Evolutionary conservation across 2,113 vertebrate genomes (phyloP), one percentile per base, ranked within the genome.

Genomic region (Dasypus novemcinctus): DNA sequence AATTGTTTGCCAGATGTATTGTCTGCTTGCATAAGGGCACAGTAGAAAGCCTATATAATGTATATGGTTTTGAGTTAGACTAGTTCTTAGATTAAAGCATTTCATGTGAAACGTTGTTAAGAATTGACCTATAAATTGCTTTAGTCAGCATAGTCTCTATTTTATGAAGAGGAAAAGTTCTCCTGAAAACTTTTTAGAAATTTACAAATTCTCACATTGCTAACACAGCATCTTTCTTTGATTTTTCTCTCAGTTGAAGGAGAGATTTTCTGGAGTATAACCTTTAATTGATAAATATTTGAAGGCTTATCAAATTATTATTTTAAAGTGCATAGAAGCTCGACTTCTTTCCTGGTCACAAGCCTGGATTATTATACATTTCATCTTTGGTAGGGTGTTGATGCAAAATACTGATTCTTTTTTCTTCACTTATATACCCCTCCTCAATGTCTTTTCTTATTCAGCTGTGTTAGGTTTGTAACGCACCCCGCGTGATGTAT

Each of bases 141-240:
- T 94, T 92, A 23, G 8, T 59, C 84, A 86, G 33, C 38, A 64
- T 96, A 49, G 43, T 31, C 17, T 57, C 38, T 63, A 17, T 87
- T 84, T 75, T 41, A 46, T 23, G 18, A 7, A 17, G 11, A 23
- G 23, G 13, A 38, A 1, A 27, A 23, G 61, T 52, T 79, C 12
- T 89, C 49, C 36, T 95, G 43, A 93, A 90, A 87, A 59, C 14
- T 79, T 75, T 84, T 88, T 94, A 88, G 87, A 91, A 93, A 94
- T 97, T 11, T 78, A 92, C 12, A 72, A n/a, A 78, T 82, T 93
- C 31, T 89, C 57, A 76, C 27, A 69, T 87, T 86, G 49, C 43
- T 78, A 57, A 57, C 9, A 69, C 83, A 74, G n/a, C 54, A 89
- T 31, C 54, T 95, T 87, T 31, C 54, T 95, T 87, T 82, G 33